phyloP scores from a whole-genome alignment of 2,888 invertebrate species.

The Helobdella robusta region DNA sequence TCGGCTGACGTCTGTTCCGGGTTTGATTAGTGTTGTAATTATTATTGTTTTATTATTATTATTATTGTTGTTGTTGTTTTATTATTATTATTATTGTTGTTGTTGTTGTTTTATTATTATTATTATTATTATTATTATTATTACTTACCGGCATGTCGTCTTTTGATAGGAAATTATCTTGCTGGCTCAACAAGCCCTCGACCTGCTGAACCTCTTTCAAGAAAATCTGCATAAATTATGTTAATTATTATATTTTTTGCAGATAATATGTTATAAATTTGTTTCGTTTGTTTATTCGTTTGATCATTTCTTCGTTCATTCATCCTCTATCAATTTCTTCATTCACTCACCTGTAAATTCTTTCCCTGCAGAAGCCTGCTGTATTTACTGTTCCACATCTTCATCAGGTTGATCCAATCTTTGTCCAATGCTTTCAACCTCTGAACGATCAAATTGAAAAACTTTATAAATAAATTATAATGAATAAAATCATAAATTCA shows the following conservation, averaged over 20 bases:
- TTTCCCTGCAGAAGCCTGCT: conserved; percentile 84
- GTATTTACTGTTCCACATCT: conserved; percentile 99
- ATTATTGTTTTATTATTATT: too few relatives aligned
- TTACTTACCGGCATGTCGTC: conserved; percentile 75
- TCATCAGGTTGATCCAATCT: conserved; percentile 96
- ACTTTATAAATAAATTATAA: neutral
- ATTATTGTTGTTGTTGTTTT: too few relatives aligned
- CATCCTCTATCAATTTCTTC: neutral
- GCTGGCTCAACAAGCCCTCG: conserved; percentile 90
- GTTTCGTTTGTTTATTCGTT: too few relatives aligned
- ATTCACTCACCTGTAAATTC: conserved; percentile 53
- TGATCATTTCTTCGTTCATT: too few relatives aligned
- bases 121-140: neutral
- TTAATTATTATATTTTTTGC: too few relatives aligned
- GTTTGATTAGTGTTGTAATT: neutral
- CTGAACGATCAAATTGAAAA: conserved; percentile 39
- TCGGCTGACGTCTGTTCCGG: conserved; percentile 64
- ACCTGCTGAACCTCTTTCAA: conserved; percentile 93
- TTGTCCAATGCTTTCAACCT: conserved; percentile 92
- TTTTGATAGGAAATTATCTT: conserved; percentile 91
- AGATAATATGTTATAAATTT: neutral
- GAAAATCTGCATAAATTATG: too few relatives aligned
- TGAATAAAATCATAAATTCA: neutral
- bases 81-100: too few relatives aligned
- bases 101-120: too few relatives aligned